Conservation (phyloP, 2,797 vertebrate species). For the Epinephelus malabaricus region DNA sequence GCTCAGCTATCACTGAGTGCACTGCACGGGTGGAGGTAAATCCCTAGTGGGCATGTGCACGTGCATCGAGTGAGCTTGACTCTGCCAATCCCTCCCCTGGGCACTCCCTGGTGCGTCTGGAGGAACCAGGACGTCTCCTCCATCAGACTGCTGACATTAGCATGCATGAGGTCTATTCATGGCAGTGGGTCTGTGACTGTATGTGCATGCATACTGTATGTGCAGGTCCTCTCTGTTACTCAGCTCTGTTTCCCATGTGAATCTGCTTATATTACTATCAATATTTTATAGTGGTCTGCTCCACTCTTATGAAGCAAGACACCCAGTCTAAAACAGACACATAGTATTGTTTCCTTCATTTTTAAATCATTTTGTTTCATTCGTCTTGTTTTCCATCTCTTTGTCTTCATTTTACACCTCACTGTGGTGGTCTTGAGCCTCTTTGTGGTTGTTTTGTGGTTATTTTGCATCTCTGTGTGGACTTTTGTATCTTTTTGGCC, state of each 20-base stretch:
- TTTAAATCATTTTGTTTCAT: neutral
- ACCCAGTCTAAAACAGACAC: neutral
- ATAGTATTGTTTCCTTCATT: neutral
- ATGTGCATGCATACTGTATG: constrained; percentile 19
- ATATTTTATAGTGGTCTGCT: constrained; percentile 62
- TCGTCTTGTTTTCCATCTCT: neutral
- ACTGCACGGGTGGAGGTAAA: constrained; percentile 53
- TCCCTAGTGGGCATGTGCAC: constrained; percentile 59
- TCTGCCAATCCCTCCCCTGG: constrained; percentile 68
- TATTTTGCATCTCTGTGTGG: neutral
- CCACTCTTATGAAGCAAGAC: constrained; percentile 5
- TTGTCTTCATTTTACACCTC: neutral
- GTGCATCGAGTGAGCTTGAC: constrained; percentile 32
- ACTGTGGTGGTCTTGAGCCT: too few relatives aligned
- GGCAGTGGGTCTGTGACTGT: constrained; percentile 25
- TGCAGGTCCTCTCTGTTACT: constrained; percentile 15
- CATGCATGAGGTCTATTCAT: constrained; percentile 55
- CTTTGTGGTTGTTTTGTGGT: neutral
- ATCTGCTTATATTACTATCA: constrained; percentile 58
- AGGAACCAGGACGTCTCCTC: constrained; percentile 57
- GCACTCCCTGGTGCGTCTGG: constrained; percentile 47
- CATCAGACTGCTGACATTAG: constrained; percentile 62
- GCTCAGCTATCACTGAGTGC: constrained; percentile 58
- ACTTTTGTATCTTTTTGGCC: neutral
- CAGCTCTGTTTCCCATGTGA: constrained; percentile 31